Base-by-base conservation (phyloP, 2,888 invertebrate genomes). In the Pimpla rufipes region DNA sequence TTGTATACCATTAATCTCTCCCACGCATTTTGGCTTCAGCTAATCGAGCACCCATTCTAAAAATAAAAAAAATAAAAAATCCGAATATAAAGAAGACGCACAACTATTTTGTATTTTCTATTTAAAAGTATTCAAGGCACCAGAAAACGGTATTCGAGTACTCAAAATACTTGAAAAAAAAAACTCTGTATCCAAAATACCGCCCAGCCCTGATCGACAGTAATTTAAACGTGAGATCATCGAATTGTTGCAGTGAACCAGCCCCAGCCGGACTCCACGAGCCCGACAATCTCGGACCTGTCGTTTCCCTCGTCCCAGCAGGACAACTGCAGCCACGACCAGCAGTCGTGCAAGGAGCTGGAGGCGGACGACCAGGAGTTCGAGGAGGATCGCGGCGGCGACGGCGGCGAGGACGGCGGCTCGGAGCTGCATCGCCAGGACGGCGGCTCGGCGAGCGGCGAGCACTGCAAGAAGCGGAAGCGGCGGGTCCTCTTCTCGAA, bases 401-500 rank as follows among this genome's bases (percentile, higher is more conserved):
- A 94, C 78, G 93, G 93, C 57, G 95, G 95, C 64, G 94, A 95
- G 79, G 96, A 95, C 79, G 95, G 95, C 16, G 84, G 59, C 64
- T 79, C 82, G 47, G 85, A 87, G 18, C 67, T 88, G 55, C 68
- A 88, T 62, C 79, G 80, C 3, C 83, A 82, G 64, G 95, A 96
- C 92, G 78, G 92, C 89, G 81, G 90, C 90, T 85, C 93, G 89
- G 88, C 90, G 89, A 91, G 92, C 93, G 94, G 92, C 40, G 88
- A 90, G 77, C 50, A 88, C 75, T 79, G 90, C 91, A 98, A 98
- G 93, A 98, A 98, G 91, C 96, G 99, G 80, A 99, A 99, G 94
- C 95, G 99, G 75, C 95, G 99, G 2, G 99, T 99, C 0, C 95
- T 99, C 1, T 99, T 99, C 94, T 98, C 99, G 70, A 99, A 99